Percentiles rank a stretch among this genome's conserved stretches.
These are phyloP conservation scores for Valencia hispanica DNA, from an alignment of 2,797 vertebrate genomes.

Conservation along the genomic window DNA sequence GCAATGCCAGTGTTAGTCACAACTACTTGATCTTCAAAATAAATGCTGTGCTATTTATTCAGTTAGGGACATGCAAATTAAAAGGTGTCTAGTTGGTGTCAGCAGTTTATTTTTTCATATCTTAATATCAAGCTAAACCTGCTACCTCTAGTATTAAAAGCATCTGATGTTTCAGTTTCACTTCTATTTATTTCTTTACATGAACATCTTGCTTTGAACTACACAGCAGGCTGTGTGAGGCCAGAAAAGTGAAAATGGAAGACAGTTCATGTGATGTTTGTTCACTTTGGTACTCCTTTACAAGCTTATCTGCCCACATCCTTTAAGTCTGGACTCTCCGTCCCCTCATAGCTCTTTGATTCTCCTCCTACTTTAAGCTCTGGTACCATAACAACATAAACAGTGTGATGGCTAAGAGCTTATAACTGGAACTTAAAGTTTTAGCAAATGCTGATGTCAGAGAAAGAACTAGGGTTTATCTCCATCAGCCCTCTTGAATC, in stretches of 20 bases:
- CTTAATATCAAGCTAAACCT: background rate
- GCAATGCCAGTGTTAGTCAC: conserved; percentile 58
- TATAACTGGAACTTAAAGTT: conserved; percentile 27
- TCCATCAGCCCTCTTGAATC: conserved; percentile 43
- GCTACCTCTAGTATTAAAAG: background rate
- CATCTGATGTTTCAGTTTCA: background rate
- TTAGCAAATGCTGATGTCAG: conserved; percentile 40
- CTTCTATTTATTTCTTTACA: background rate
- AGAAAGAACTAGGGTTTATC: conserved; percentile 40
- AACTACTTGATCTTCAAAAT: conserved; percentile 5
- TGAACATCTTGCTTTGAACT: background rate
- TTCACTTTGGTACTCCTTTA: conserved; percentile 41
- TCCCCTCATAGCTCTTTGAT: conserved; percentile 32
- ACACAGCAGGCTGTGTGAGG: background rate
- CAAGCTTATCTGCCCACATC: conserved; percentile 35
- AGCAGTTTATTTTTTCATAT: background rate
- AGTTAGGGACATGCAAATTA: background rate
- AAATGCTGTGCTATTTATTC: conserved; percentile 6
- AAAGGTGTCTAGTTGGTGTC: background rate
- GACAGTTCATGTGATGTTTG: conserved; percentile 45
- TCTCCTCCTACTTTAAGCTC: conserved; percentile 38
- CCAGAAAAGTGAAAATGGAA: background rate
- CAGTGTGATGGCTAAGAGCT: conserved; percentile 11
- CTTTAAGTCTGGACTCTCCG: conserved; percentile 30
- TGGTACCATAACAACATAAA: conserved; percentile 18